Conservation (phyloP, 2,113 vertebrate genomes). For the Limanda limanda region DNA sequence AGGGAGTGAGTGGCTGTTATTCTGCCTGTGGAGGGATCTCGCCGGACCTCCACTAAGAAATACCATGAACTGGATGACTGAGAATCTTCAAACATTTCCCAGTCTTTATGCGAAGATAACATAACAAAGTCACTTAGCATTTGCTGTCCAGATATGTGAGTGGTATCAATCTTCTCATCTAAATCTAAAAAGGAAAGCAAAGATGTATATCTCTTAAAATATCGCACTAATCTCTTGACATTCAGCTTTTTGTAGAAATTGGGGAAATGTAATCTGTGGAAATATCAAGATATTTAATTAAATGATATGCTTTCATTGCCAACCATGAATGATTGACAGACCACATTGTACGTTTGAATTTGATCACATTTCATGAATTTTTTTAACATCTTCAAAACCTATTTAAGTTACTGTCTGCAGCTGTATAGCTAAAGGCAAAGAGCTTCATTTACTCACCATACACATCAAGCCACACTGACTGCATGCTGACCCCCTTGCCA, state of each 20-base stretch:
- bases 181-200: neutral
- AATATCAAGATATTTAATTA: neutral
- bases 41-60: neutral
- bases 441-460: slow-evolving; percentile 83
- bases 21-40: neutral
- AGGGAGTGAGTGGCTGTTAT: neutral
- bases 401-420: neutral
- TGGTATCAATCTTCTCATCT: neutral
- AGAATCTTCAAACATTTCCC: neutral
- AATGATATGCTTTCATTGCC: neutral
- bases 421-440: neutral
- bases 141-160: neutral
- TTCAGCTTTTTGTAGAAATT: neutral
- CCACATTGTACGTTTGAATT: neutral
- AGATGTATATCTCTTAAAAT: neutral
- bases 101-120: neutral
- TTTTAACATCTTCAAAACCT: too few species aligned
- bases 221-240: neutral
- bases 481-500: slow-evolving; percentile 84
- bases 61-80: neutral
- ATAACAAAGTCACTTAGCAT: neutral
- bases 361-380: neutral
- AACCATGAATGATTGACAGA: neutral
- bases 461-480: slow-evolving; percentile 90
- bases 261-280: neutral